Evolutionary conservation across 2,888 invertebrate species (phyloP).

Genomic region (Ellobium chinense): DNA sequence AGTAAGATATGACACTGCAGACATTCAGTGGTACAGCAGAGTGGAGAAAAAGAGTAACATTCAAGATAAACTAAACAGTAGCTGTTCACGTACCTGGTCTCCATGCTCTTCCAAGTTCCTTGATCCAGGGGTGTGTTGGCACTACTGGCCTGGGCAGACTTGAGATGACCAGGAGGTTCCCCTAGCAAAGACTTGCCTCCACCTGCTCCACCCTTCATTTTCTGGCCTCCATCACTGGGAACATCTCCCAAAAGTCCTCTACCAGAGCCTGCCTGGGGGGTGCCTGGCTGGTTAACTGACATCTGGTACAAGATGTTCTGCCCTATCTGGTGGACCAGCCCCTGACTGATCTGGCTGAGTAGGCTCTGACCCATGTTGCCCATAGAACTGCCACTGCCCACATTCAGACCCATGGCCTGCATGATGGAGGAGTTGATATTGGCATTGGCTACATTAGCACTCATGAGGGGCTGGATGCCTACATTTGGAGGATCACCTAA

Average conservation of each 20-base stretch:
- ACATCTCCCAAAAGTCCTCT: slow-evolving; percentile 48
- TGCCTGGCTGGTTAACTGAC: slow-evolving; percentile 40
- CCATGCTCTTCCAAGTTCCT: slow-evolving; percentile 35
- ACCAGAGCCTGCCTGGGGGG: slow-evolving; percentile 32
- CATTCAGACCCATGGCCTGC: slow-evolving; percentile 41
- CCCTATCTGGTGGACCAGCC: slow-evolving; percentile 45
- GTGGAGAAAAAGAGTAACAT: too few species aligned
- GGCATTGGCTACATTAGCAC: background rate
- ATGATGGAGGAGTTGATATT: slow-evolving; percentile 34
- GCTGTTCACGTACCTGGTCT: slow-evolving; percentile 25
- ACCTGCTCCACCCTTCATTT: background rate
- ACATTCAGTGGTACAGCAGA: too few species aligned
- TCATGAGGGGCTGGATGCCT: background rate
- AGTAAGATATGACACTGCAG: too few species aligned
- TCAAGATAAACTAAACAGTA: background rate
- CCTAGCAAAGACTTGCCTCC: slow-evolving; percentile 42
- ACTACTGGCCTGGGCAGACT: background rate
- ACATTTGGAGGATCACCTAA: slow-evolving; percentile 30
- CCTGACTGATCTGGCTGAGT: slow-evolving; percentile 43
- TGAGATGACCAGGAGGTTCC: slow-evolving; percentile 45
- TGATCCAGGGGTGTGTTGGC: slow-evolving; percentile 23
- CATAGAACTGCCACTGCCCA: slow-evolving; percentile 30
- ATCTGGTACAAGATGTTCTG: slow-evolving; percentile 47
- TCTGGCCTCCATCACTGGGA: slow-evolving; percentile 24
- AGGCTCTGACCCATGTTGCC: slow-evolving; percentile 35